Conservation (phyloP, 2,888 invertebrate genomes). For the Helobdella robusta region DNA sequence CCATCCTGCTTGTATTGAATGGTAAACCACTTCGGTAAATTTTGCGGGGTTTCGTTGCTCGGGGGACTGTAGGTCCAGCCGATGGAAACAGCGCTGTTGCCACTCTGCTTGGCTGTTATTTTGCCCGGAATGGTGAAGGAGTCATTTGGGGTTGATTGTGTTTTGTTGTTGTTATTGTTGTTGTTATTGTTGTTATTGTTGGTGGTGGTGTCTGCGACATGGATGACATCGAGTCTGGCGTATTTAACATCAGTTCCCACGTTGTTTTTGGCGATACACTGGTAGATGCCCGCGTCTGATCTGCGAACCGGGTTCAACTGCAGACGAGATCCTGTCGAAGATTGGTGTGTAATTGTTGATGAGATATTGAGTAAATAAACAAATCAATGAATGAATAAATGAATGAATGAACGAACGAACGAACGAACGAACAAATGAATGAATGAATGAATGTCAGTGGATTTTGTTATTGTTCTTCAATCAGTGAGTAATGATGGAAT, state of each 20-base stretch:
- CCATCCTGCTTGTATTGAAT: too few relatives aligned
- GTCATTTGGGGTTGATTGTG: too few relatives aligned
- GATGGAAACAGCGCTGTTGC: constrained; percentile 28
- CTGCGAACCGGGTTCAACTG: constrained; percentile 9
- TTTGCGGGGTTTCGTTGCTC: too few relatives aligned
- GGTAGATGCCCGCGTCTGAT: constrained; percentile 22
- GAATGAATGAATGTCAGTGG: background rate
- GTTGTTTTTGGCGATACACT: constrained; percentile 23
- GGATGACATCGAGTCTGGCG: constrained; percentile 1
- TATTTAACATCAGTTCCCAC: constrained; percentile 18
- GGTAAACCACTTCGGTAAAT: too few relatives aligned
- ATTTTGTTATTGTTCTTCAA: background rate
- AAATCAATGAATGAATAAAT: background rate
- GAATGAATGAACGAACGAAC: too few relatives aligned
- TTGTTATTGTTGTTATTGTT: too few relatives aligned
- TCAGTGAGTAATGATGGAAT: background rate
- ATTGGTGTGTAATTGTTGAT: background rate
- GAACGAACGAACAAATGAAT: background rate
- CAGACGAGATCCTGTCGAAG: constrained; percentile 21
- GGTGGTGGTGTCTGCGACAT: background rate
- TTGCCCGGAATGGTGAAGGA: too few relatives aligned
- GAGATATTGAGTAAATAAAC: background rate
- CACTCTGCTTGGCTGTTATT: too few relatives aligned
- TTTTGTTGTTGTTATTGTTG: too few relatives aligned
- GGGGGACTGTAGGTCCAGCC: too few relatives aligned